Conservation (phyloP, 2,888 invertebrate genomes). For the Bombylius major region DNA sequence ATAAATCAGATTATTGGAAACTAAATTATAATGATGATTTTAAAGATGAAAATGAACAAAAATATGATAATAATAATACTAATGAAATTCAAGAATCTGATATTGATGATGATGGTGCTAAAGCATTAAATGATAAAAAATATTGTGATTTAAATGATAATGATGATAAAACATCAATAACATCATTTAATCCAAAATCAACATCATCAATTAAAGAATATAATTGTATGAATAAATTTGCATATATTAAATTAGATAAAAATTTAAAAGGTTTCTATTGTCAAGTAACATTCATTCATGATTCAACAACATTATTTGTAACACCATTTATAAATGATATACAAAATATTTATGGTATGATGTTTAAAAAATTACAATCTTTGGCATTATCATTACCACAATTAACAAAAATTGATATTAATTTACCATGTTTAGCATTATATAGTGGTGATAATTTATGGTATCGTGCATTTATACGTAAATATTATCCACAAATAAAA, state of each 20-base stretch:
- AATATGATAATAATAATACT: too few relatives aligned
- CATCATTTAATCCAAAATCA: conserved; percentile 24
- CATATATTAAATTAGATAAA: conserved; percentile 16
- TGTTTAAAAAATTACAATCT: conserved; percentile 41
- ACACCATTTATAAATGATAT: conserved; percentile 31
- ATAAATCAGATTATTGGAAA: neutral
- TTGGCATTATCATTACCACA: conserved; percentile 35
- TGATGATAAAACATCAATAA: conserved; percentile 4
- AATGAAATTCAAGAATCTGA: too few relatives aligned
- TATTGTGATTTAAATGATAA: neutral
- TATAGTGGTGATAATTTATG: conserved; percentile 50
- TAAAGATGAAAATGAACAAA: conserved; percentile 16
- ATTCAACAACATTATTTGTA: conserved; percentile 24
- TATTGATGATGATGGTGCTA: neutral
- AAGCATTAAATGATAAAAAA: neutral
- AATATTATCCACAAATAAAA: conserved; percentile 36
- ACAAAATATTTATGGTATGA: conserved; percentile 35
- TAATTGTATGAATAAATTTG: neutral
- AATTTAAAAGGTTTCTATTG: conserved; percentile 25
- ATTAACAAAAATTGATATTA: conserved; percentile 30
- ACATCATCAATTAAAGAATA: conserved; percentile 22
- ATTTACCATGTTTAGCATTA: conserved; percentile 46
- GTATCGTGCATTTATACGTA: conserved; percentile 56
- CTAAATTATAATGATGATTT: conserved; percentile 7
- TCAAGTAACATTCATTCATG: conserved; percentile 22